Evolutionary conservation across 2,113 vertebrate genomes (phyloP), one percentile per base, ranked within the genome.

Genomic region (Motacilla alba): DNA sequence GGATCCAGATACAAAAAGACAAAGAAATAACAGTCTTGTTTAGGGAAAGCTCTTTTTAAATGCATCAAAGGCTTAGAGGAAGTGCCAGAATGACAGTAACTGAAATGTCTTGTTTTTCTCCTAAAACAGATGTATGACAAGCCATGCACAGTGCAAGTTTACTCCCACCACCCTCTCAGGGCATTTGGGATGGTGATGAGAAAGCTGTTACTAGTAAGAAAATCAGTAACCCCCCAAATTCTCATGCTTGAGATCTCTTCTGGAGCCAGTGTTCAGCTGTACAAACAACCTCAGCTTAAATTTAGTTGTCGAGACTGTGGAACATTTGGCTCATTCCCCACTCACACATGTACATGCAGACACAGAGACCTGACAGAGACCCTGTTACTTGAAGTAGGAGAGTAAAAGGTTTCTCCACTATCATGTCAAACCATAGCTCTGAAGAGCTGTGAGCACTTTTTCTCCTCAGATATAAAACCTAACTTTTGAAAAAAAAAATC

Each of bases 241-340:
- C 59, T 83, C 41, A 56, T 63, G 68, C 30, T 20, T 85, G 27
- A 43, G 58, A 84, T 75, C 60, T 60, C 76, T 90, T 74, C 79
- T 66, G 66, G 53, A 95, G 72, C 59, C 82, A 80, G 28, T 11
- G 49, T 33, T 96, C 90, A 95, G 85, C 95, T 94, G 90, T 62
- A 73, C 68, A 96, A 96, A 96, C 94, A 96, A 91, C 37, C 27
- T 77, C 80, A 78, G 56, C 56, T 94, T 90, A 94, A 94, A 89
- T 93, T 86, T 94, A 92, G 56, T 87, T 83, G 55, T 35, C 2
- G 41, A 85, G 72, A 39, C 76, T 56, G 47, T 67, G 79, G 91
- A 91, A 69, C 20, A 15, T 73, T 90, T 93, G 74, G 74, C 78
- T 89, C 63, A 15, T 89, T 86, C 87, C 41, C 62, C 63, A 18